Evolutionary conservation across 2,888 invertebrate species (phyloP).

Genomic region (Galerucella calmariensis): DNA sequence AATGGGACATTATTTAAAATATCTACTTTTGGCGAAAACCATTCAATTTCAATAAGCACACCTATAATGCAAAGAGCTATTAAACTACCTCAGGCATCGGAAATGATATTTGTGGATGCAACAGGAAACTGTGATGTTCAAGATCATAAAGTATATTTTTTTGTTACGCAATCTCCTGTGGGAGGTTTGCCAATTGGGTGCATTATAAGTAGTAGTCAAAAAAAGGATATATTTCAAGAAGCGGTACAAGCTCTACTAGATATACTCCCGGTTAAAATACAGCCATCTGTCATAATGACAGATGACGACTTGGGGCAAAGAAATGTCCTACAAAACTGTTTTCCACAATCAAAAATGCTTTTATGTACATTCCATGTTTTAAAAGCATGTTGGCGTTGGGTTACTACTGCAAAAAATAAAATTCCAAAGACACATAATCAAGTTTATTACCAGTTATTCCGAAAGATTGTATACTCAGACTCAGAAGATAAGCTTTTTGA

Average conservation of each 20-base stretch:
- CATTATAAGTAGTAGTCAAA: conserved; percentile 41
- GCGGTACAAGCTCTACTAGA: conserved; percentile 18
- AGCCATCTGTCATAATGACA: conserved; percentile 39
- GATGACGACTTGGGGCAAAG: conserved; percentile 42
- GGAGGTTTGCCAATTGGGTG: conserved; percentile 42
- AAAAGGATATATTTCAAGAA: conserved; percentile 17
- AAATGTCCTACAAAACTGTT: conserved; percentile 33
- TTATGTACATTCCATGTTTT: conserved; percentile 30
- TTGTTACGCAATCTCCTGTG: conserved; percentile 38
- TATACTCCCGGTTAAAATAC: conserved; percentile 37
- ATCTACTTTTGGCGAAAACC: too few species aligned
- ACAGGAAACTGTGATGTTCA: conserved; percentile 36
- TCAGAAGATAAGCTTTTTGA: too few species aligned
- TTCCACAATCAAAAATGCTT: conserved; percentile 34
- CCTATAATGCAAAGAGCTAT: conserved; percentile 37
- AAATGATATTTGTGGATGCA: conserved; percentile 39
- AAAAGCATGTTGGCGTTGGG: conserved; percentile 41
- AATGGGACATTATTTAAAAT: too few species aligned
- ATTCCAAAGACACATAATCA: background rate
- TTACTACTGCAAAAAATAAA: conserved; percentile 31
- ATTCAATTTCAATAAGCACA: conserved; percentile 31
- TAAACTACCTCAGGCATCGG: conserved; percentile 21
- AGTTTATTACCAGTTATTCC: too few species aligned
- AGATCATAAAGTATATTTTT: conserved; percentile 36
- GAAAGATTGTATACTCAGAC: too few species aligned